Evolutionary conservation across 1,140 invertebrate species (phyloP), one percentile per base, ranked within the genome.

Genomic region (Acromyrmex echinatior): DNA sequence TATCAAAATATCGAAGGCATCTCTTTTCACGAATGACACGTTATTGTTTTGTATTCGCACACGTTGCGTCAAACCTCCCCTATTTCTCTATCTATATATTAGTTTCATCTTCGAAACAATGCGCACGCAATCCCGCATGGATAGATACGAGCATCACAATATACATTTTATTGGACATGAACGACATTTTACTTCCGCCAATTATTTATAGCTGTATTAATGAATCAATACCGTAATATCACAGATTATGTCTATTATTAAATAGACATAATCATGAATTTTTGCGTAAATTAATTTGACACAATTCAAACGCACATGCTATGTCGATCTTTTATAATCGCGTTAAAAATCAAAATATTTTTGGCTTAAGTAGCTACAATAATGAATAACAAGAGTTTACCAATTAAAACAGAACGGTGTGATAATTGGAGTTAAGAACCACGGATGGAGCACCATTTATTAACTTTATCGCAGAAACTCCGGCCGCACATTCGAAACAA

Each of bases 401-500:
- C 39, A 53, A 84, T 84, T 86, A 86, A 79, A 39, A 49, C 49
- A 28, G 74, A 66, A 66, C 82, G 62, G 51, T 21, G 51, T n/a
- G 45, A 88, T 88, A 88, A 56, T 31, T 56, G 25, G n/a, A 51
- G 51, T 14, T 16, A 28, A 18, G 35, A 58, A 12, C n/a, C 21
- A 21, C n/a, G 31, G 25, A 18, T 60, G 39, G 31, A 7, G 21
- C 56, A 49, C 45, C 70, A 74, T 89, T 87, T 77, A 53, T 90
- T 89, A 89, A 71, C 58, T 82, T 90, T 81, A 89, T 89, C 88
- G 74, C 9, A n/a, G 10, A 28, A n/a, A 49, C 49, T 53, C 21
- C 7, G 16, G 60, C 49, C 16, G 66, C 79, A 49, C n/a, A 63
- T 80, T 90, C 79, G 62, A 66, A 86, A 79, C 70, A 70, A 65